Evolutionary conservation across 2,113 vertebrate species (phyloP), one percentile per base, ranked within the genome.

Genomic region (Circaetus gallicus): DNA sequence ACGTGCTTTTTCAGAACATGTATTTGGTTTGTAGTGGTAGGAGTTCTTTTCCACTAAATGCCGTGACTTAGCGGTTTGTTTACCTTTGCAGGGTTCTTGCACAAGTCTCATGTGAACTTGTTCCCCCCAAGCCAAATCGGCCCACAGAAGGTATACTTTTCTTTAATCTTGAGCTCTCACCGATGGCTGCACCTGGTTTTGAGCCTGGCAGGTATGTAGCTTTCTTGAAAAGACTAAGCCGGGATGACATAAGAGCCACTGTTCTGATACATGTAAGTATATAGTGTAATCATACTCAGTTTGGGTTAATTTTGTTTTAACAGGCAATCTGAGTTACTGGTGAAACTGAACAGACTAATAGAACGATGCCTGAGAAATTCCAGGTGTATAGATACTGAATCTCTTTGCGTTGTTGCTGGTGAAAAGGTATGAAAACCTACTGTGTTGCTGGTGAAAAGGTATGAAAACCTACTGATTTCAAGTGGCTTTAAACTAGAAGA

Each of bases 331-430:
- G 99, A 99, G 90, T 94, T 99, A 77, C 95, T 99, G 86, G 99
- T 99, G 97, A 99, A 98, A 89, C 93, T 99, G 73, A 99, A 99
- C 97, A 97, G 99, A 79, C 98, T 99, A 9, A 94, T 99, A 97
- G 99, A 99, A 97, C 98, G 99, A 93, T 99, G 99, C 96, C 96
- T 99, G 86, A 98, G 99, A 87, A 99, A 99, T 95, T 99, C 99
- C 19, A 99, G 99, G 59, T 99, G 99, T 93, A 98, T 99, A 61
- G 99, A 99, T 94, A 99, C 99, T 0, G 99, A 99, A 97, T 99
- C 99, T 77, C 98, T 99, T 77, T 99, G 99, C 58, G 98, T 99
- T 93, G 98, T 99, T 94, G 99, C 99, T 82, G 99, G 99, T 95
- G 99, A 99, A 97, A 99, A 99, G 99, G 99, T 99, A 73, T 50